Evolutionary conservation across 1,140 invertebrate species (phyloP).

Genomic region (Lethrus apterus): DNA sequence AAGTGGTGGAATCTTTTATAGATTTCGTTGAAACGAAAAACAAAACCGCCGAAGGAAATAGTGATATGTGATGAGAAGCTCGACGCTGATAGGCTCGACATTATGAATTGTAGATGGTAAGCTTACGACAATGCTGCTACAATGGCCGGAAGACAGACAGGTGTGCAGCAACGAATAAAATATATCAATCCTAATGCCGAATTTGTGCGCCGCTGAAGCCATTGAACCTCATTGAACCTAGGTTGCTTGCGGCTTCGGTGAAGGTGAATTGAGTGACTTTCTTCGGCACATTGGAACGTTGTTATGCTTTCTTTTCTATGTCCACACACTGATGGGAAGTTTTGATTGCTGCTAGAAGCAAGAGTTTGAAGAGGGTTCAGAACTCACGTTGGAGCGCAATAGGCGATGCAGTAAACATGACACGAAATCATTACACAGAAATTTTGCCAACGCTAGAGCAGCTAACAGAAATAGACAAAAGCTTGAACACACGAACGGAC

Average conservation of each 20-base stretch:
- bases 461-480: no score
- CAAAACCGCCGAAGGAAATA: constrained; percentile 18
- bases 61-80: constrained; percentile 17
- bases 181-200: constrained; percentile 8
- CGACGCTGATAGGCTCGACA: background rate
- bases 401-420: constrained; percentile 18
- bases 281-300: constrained; percentile 19
- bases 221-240: constrained; percentile 1
- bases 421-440: constrained; percentile 1
- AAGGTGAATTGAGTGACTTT: constrained; percentile 8
- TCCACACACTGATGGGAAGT: constrained; percentile 27
- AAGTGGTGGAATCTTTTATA: constrained; percentile 13
- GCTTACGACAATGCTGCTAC: constrained; percentile 3
- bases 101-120: constrained; percentile 10
- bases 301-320: constrained; percentile 24
- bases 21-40: constrained; percentile 19
- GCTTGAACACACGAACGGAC: no score
- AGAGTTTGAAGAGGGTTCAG: constrained; percentile 18
- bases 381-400: constrained; percentile 20
- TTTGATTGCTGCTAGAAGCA: constrained; percentile 17
- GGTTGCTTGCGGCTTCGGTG: background rate
- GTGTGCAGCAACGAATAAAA: constrained; percentile 3
- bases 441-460: no score
- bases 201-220: background rate
- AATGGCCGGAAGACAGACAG: constrained; percentile 1